Base-by-base conservation (phyloP, 2,113 vertebrate genomes). In the Tauraco erythrolophus region DNA sequence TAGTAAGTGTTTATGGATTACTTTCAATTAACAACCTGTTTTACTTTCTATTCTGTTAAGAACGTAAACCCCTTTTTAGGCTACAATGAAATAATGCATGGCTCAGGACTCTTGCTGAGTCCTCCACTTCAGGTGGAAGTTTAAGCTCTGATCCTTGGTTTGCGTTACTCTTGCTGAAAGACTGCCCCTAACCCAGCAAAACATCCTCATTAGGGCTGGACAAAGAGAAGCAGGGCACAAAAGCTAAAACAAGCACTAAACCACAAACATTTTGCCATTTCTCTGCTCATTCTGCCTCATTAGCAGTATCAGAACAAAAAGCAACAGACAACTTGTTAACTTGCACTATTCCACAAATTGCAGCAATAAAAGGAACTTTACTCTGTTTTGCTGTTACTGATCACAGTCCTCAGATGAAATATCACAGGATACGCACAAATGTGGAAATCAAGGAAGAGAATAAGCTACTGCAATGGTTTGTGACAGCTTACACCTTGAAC, bases 1-100 rank as follows among this genome's bases (percentile, higher is more conserved):
- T 30, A 71, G 24, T 71, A 68, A 79, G 56, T 87, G 65, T 79
- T 95, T 94, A 75, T 39, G 79, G 86, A 94, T 96, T 92, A 78
- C 69, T 89, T 94, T 64, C 72, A 88, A 72, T 91, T 92, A 92
- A 76, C 45, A 92, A 75, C 76, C 87, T 53, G 6, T 31, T 91
- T 90, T 92, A 74, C 50, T 78, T 90, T 75, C 45, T 61, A 13
- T 69, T 91, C 41, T 66, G 27, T 65, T 93, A 74, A 11, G 18
- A 58, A 93, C 84, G 76, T 41, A 78, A 89, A 48, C 43, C 11
- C 11, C 48, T 84, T 94, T 86, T 54, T 56, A 83, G 58, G 33
- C 31, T 61, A 65, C 45, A 61, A 11, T 69, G 66, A 89, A 88
- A 37, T 21, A 93, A 53, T 19, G 25, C 25, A 41, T 14, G n/a